A percentile compares a stretch with the other conserved stretches of the same genome.
These are phyloP conservation scores for Nothura maculosa DNA, from an alignment of 2,797 vertebrate species.

Conservation along the genomic window DNA sequence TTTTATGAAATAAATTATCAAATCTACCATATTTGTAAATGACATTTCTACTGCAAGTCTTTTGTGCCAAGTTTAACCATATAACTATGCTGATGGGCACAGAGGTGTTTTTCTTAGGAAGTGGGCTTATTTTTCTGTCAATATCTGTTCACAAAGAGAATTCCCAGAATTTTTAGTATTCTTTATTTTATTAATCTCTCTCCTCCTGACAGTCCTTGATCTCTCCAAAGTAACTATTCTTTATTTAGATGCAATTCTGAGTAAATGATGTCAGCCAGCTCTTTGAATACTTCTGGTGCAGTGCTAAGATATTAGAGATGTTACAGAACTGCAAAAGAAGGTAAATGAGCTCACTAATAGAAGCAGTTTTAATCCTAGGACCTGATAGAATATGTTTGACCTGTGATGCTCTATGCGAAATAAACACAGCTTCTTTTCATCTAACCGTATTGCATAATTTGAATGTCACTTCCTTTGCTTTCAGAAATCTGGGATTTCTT, in stretches of 20 bases:
- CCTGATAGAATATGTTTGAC: neutral
- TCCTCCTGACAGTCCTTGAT: neutral
- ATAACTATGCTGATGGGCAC: constrained; percentile 37
- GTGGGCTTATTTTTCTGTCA: constrained; percentile 19
- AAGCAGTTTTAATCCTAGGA: neutral
- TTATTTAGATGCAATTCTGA: neutral
- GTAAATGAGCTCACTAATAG: neutral
- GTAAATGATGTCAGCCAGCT: neutral
- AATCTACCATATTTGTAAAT: constrained; percentile 39
- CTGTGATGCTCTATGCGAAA: neutral
- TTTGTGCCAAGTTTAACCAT: neutral
- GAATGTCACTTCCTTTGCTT: neutral
- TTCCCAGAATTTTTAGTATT: neutral
- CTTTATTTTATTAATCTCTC: neutral
- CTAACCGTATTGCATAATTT: neutral
- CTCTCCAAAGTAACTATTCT: neutral
- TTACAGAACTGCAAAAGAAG: neutral
- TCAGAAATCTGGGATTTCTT: neutral
- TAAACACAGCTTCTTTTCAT: neutral
- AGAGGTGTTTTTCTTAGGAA: neutral
- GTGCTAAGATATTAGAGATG: neutral
- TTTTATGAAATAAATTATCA: neutral
- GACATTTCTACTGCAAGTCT: constrained; percentile 38
- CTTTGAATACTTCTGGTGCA: neutral
- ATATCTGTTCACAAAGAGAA: neutral